phyloP scores from a whole-genome alignment of 2,797 vertebrate species.

The Tauraco hartlaubi region DNA sequence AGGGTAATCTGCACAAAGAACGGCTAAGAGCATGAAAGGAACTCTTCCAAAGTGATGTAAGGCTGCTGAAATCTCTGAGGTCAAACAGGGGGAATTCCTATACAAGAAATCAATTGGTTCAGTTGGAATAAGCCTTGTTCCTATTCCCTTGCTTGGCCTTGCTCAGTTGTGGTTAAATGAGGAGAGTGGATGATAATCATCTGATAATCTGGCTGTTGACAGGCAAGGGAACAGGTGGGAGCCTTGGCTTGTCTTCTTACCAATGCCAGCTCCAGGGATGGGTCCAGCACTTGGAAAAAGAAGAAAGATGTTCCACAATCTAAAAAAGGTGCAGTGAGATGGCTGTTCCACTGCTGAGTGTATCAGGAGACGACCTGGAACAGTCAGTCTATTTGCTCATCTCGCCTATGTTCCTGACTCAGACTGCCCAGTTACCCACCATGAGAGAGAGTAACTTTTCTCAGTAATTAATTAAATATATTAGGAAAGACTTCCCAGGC shows the following conservation, averaged over 20 bases:
- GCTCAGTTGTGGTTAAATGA: slow-evolving; percentile 34
- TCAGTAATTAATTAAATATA: neutral
- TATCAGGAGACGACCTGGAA: neutral
- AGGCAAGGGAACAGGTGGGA: neutral
- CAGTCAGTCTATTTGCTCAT: neutral
- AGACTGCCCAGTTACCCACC: neutral
- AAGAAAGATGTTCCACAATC: neutral
- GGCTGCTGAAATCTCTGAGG: slow-evolving; percentile 41
- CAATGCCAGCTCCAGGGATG: neutral
- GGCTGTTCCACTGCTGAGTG: neutral
- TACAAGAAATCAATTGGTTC: slow-evolving; percentile 13
- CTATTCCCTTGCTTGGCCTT: slow-evolving; percentile 4
- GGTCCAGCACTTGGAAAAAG: neutral
- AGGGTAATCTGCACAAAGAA: neutral
- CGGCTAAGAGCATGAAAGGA: neutral
- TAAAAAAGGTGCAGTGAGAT: neutral
- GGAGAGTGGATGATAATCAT: slow-evolving; percentile 17
- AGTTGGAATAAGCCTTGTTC: neutral
- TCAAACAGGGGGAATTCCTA: slow-evolving; percentile 37
- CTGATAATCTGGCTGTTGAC: neutral
- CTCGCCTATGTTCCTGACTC: neutral
- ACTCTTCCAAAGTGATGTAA: neutral
- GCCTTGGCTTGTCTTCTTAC: neutral
- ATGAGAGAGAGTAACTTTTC: neutral
- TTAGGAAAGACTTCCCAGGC: neutral